phyloP scores from a whole-genome alignment of 2,888 invertebrate species.

The Eristalis intricaria region DNA sequence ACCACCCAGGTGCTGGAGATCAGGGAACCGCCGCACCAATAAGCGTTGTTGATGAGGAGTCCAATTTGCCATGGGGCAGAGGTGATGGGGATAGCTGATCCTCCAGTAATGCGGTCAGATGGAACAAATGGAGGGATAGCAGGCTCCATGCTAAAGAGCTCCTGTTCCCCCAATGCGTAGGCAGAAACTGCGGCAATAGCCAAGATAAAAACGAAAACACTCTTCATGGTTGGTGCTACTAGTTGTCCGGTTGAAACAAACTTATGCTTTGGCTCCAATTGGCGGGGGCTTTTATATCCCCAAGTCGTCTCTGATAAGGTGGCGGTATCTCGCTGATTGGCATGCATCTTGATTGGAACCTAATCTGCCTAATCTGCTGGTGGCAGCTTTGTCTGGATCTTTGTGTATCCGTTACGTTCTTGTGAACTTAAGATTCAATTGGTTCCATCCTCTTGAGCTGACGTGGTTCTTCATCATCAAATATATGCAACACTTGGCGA shows the following conservation, averaged over 20 bases:
- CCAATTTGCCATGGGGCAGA: conserved; percentile 44
- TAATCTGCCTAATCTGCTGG: too few species aligned
- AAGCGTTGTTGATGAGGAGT: conserved; percentile 6
- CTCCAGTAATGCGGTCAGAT: conserved; percentile 38
- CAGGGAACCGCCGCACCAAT: conserved; percentile 75
- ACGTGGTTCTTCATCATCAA: too few species aligned
- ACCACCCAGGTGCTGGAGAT: conserved; percentile 73
- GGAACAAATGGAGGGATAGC: neutral
- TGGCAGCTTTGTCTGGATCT: too few species aligned
- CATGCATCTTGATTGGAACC: too few species aligned
- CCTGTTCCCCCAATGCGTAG: conserved; percentile 68
- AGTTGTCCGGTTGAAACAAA: conserved; percentile 5
- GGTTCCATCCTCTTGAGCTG: too few species aligned
- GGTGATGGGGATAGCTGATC: neutral
- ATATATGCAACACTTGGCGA: too few species aligned
- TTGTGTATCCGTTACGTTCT: too few species aligned
- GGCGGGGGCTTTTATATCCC: conserved; percentile 16
- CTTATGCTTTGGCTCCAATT: neutral
- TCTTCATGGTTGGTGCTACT: conserved; percentile 38
- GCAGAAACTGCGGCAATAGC: conserved; percentile 73
- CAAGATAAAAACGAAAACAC: conserved; percentile 75
- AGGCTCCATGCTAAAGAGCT: conserved; percentile 18
- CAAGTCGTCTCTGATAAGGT: neutral
- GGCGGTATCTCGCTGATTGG: too few species aligned
- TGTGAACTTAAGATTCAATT: too few species aligned